A percentile compares a stretch with the other conserved stretches of the same genome.
These are phyloP conservation scores for Pseudococcus jackbeardsleyi DNA, from an alignment of 2,888 invertebrate genomes.

Conservation along the genomic window DNA sequence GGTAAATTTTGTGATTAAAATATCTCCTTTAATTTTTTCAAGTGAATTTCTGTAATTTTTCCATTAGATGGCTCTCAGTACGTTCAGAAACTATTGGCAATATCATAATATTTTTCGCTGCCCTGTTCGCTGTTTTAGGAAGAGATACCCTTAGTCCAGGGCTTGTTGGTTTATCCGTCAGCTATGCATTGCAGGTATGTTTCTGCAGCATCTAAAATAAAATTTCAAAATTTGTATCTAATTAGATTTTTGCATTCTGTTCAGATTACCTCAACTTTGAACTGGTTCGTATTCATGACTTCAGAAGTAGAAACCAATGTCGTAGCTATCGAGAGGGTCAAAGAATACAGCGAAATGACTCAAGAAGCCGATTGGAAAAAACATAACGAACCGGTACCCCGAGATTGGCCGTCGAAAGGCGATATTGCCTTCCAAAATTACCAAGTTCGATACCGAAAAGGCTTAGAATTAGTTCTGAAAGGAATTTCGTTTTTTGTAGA, in stretches of 20 bases:
- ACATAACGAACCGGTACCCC: slow-evolving; percentile 68
- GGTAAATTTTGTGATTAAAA: slow-evolving; percentile 70
- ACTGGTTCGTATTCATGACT: slow-evolving; percentile 96
- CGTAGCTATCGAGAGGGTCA: slow-evolving; percentile 96
- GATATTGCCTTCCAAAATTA: slow-evolving; percentile 84
- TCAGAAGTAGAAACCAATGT: slow-evolving; percentile 98
- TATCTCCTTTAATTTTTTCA: too few relatives aligned
- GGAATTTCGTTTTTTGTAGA: slow-evolving; percentile 83
- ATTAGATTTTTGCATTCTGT: too few relatives aligned
- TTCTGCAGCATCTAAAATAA: too few relatives aligned
- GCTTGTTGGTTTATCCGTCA: slow-evolving; percentile 88
- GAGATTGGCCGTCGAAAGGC: slow-evolving; percentile 85
- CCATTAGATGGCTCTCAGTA: slow-evolving; percentile 89
- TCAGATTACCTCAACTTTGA: slow-evolving; percentile 93
- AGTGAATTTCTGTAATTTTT: slow-evolving; percentile 39
- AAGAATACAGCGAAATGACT: slow-evolving; percentile 91
- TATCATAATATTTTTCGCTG: slow-evolving; percentile 93
- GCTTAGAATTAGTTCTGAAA: slow-evolving; percentile 86
- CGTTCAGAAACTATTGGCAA: slow-evolving; percentile 97
- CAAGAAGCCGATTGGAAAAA: slow-evolving; percentile 71
- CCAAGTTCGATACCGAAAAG: slow-evolving; percentile 88
- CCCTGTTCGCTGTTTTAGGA: slow-evolving; percentile 90
- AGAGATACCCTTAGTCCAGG: slow-evolving; percentile 81
- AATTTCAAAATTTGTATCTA: too few relatives aligned
- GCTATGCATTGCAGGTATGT: slow-evolving; percentile 84